Conservation (phyloP, 92 coral and sea anemone species). For the Virgularia gustaviana region DNA sequence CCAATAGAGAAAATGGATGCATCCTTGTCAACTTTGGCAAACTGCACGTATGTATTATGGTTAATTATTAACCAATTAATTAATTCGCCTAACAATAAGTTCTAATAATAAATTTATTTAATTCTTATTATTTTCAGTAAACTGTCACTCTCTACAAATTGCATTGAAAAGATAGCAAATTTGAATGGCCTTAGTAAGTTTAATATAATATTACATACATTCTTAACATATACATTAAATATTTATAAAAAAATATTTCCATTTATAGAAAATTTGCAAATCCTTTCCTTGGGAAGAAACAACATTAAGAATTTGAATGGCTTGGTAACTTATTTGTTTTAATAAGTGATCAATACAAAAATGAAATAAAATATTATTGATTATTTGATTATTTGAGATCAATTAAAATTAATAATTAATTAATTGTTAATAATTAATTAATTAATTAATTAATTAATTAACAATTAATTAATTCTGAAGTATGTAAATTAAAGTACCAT, state of each 20-base stretch:
- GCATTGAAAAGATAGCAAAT: slow-evolving; percentile 96
- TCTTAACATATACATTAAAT: not conserved
- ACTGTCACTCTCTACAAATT: slow-evolving; percentile 87
- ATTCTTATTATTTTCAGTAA: slow-evolving; percentile 51
- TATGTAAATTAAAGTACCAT: not conserved
- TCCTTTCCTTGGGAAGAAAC: slow-evolving; percentile 89
- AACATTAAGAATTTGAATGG: slow-evolving; percentile 94
- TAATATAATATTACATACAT: not conserved
- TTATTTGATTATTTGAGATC: too few species aligned
- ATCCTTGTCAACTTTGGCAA: slow-evolving; percentile 76
- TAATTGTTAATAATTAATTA: too few species aligned
- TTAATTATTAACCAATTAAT: not conserved
- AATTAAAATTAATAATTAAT: too few species aligned
- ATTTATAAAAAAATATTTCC: not conserved
- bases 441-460: too few species aligned
- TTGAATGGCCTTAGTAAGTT: slow-evolving; percentile 92
- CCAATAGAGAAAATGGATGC: slow-evolving; percentile 99
- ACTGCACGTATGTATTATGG: slow-evolving; percentile 70
- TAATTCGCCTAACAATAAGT: not conserved
- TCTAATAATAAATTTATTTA: not conserved
- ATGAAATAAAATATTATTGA: too few species aligned
- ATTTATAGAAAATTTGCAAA: slow-evolving; percentile 72
- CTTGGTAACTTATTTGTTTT: slow-evolving; percentile 52
- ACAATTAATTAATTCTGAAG: too few species aligned
- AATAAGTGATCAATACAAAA: not conserved